These are phyloP conservation scores for Crocallis elinguaria DNA, from an alignment of 2,888 invertebrate species.

Conservation along the genomic window DNA sequence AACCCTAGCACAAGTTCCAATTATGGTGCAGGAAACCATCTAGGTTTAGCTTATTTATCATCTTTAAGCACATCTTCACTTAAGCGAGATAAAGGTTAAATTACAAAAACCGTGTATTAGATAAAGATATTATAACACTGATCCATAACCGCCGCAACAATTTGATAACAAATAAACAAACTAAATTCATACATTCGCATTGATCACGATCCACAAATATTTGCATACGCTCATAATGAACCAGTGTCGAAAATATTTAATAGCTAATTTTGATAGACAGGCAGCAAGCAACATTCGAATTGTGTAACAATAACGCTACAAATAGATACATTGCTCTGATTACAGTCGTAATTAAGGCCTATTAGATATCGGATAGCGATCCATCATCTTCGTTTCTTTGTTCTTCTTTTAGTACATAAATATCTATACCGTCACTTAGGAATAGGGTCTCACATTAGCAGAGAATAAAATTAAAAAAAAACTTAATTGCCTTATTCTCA, in stretches of 20 bases:
- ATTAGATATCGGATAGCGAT: constrained; percentile 33
- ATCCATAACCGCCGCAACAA: too few relatives aligned
- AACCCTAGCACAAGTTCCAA: too few relatives aligned
- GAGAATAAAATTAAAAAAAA: neutral
- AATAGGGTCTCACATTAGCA: neutral
- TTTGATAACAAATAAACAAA: too few relatives aligned
- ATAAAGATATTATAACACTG: too few relatives aligned
- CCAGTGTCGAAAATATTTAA: constrained; percentile 8
- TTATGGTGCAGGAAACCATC: too few relatives aligned
- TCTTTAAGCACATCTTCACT: too few relatives aligned
- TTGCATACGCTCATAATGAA: neutral
- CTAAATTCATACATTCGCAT: too few relatives aligned
- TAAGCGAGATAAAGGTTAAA: too few relatives aligned
- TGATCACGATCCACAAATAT: constrained; percentile 1
- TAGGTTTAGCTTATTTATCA: too few relatives aligned
- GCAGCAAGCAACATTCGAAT: constrained; percentile 10
- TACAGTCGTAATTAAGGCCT: constrained; percentile 30
- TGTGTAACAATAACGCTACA: constrained; percentile 5
- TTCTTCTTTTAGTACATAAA: constrained; percentile 27
- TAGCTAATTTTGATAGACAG: constrained; percentile 16
- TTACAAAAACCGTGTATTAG: too few relatives aligned
- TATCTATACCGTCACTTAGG: constrained; percentile 17
- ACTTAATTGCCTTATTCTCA: too few relatives aligned
- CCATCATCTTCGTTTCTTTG: constrained; percentile 31
- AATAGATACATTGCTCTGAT: constrained; percentile 1